Conservation (phyloP, 2,797 vertebrate species). For the Buceros bicornis region DNA sequence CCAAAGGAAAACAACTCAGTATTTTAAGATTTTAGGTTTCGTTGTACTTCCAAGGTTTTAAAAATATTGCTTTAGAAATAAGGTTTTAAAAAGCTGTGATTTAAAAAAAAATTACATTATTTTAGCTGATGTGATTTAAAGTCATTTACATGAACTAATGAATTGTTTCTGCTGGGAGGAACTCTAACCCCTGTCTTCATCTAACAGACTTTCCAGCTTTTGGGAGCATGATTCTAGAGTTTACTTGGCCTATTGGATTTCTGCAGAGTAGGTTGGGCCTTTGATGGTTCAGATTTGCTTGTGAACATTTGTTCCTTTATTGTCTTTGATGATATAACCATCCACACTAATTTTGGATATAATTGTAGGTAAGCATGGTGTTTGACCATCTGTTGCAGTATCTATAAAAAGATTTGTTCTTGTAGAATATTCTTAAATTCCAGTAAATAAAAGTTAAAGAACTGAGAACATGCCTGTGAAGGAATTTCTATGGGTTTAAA, state of each 20-base stretch:
- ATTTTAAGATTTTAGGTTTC: background rate
- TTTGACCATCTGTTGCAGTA: constrained; percentile 70
- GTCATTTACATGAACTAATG: background rate
- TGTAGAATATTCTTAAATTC: constrained; percentile 52
- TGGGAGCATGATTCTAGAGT: background rate
- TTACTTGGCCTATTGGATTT: background rate
- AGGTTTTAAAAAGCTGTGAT: background rate
- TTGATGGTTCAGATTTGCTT: constrained; percentile 11
- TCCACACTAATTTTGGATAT: constrained; percentile 58
- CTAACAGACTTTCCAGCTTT: background rate
- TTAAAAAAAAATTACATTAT: background rate
- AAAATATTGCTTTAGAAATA: background rate
- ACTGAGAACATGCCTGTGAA: constrained; percentile 16
- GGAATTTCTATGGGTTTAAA: constrained; percentile 12
- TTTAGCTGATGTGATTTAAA: background rate
- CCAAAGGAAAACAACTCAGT: background rate
- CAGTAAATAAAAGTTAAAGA: constrained; percentile 41
- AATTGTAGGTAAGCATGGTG: constrained; percentile 74
- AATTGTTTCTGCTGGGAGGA: background rate
- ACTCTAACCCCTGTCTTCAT: background rate
- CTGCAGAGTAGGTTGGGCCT: background rate
- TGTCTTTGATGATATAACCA: constrained; percentile 71
- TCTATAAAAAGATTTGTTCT: constrained; percentile 72
- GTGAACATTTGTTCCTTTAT: constrained; percentile 64
- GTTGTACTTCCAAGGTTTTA: background rate